phyloP scores from a whole-genome alignment of 2,113 vertebrate species.

The Lathamus discolor region DNA sequence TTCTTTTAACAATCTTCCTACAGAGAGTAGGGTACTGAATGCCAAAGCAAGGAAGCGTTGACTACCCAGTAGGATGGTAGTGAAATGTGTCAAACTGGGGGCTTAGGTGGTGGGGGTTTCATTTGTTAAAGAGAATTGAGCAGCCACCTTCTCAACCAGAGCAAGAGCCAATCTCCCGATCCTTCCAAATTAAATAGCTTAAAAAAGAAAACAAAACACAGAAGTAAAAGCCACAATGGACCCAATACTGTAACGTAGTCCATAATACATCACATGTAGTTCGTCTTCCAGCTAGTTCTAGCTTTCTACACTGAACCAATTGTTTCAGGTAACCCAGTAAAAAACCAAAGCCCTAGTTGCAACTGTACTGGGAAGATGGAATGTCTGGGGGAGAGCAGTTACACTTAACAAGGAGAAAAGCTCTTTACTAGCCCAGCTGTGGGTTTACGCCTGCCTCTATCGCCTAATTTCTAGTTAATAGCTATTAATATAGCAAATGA shows the following conservation, averaged over 20 bases:
- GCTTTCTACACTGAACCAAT: background rate
- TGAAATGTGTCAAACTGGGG: conserved; percentile 80
- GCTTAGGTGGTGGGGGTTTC: background rate
- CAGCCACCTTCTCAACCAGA: conserved; percentile 58
- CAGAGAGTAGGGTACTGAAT: conserved; percentile 88
- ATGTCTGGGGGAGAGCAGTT: conserved; percentile 75
- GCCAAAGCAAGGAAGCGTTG: conserved; percentile 81
- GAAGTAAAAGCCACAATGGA: conserved; percentile 57
- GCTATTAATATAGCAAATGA: conserved; percentile 72
- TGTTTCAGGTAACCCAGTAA: conserved; percentile 13
- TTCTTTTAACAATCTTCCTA: conserved; percentile 89
- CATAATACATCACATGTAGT: conserved; percentile 39
- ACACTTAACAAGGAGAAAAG: conserved; percentile 63
- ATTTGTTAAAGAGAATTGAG: conserved; percentile 41
- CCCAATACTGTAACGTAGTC: conserved; percentile 53
- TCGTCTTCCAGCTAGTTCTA: conserved; percentile 14
- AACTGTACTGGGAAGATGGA: conserved; percentile 73
- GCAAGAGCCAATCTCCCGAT: conserved; percentile 22
- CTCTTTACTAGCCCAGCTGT: conserved; percentile 62
- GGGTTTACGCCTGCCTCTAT: conserved; percentile 67
- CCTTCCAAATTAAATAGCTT: conserved; percentile 51
- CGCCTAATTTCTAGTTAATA: conserved; percentile 72
- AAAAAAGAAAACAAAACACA: background rate
- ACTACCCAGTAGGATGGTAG: conserved; percentile 82
- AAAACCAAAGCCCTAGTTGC: conserved; percentile 5